Conservation (phyloP, 2,888 invertebrate species). For the Crepidodera aurea region DNA sequence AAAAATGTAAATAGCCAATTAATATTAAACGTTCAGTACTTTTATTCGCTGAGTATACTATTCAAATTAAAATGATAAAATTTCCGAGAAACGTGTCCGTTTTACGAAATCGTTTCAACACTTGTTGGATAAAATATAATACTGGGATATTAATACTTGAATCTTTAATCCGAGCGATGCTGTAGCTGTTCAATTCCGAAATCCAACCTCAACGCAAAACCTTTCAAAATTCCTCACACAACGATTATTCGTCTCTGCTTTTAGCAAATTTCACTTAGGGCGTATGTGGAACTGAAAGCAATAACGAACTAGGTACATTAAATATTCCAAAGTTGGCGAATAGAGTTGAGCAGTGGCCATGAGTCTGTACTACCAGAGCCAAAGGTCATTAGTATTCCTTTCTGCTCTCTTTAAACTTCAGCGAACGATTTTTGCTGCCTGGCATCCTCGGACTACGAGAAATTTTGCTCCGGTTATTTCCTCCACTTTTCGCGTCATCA, state of each 20-base stretch:
- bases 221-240: constrained; percentile 15
- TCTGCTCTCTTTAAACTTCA: constrained; percentile 29
- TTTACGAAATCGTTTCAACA: too few species aligned
- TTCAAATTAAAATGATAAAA: too few species aligned
- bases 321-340: constrained; percentile 34
- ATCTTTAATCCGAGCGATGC: not conserved
- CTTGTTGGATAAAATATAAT: too few species aligned
- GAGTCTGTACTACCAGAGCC: constrained; percentile 29
- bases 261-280: constrained; percentile 25
- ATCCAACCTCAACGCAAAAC: constrained; percentile 16
- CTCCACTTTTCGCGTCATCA: constrained; percentile 25
- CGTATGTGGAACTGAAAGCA: constrained; percentile 36
- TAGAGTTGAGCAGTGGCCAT: constrained; percentile 25
- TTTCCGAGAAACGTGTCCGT: too few species aligned
- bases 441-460: constrained; percentile 15
- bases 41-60: too few species aligned
- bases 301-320: constrained; percentile 31
- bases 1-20: too few species aligned
- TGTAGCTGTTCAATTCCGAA: not conserved
- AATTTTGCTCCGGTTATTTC: constrained; percentile 28
- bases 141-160: not conserved
- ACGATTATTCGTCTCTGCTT: constrained; percentile 25
- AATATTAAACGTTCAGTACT: too few species aligned
- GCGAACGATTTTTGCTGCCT: constrained; percentile 37
- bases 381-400: constrained; percentile 41